Conservation (phyloP, 2,888 invertebrate genomes). For the Eumacrocentrus americanus region DNA sequence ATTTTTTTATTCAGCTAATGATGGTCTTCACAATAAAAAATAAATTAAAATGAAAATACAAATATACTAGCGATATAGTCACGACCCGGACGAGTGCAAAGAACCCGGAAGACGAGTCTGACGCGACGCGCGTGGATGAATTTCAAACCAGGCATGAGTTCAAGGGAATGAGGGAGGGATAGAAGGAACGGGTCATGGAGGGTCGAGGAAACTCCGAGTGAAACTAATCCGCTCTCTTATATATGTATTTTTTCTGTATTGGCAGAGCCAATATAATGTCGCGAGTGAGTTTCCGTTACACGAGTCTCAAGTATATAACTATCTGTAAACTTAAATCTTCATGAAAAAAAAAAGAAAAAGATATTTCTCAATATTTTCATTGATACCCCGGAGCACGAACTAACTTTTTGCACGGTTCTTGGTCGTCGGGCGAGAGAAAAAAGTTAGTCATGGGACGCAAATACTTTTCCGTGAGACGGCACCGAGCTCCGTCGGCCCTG, state of each 20-base stretch:
- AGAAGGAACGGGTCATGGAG: constrained; percentile 14
- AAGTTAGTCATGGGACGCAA: constrained; percentile 46
- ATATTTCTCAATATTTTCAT: constrained; percentile 23
- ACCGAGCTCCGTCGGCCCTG: constrained; percentile 50
- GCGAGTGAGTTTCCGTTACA: background rate
- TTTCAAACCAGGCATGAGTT: constrained; percentile 58
- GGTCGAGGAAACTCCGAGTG: constrained; percentile 21
- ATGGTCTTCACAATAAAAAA: no score
- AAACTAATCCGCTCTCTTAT: constrained; percentile 18
- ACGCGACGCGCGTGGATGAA: constrained; percentile 57
- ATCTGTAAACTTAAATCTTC: constrained; percentile 13
- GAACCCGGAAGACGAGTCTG: constrained; percentile 53
- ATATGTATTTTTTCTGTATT: constrained; percentile 5
- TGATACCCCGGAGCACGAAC: constrained; percentile 19
- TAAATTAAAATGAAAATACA: no score
- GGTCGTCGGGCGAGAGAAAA: constrained; percentile 28
- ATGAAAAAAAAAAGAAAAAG: constrained; percentile 5
- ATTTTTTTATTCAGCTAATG: no score
- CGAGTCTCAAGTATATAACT: constrained; percentile 5
- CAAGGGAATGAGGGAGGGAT: constrained; percentile 21
- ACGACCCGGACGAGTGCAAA: constrained; percentile 31
- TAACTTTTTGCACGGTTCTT: constrained; percentile 13
- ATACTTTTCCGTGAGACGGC: constrained; percentile 56
- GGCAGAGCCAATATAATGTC: background rate
- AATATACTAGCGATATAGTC: no score